Conservation (phyloP, 2,113 vertebrate genomes). For the Neofelis nebulosa region DNA sequence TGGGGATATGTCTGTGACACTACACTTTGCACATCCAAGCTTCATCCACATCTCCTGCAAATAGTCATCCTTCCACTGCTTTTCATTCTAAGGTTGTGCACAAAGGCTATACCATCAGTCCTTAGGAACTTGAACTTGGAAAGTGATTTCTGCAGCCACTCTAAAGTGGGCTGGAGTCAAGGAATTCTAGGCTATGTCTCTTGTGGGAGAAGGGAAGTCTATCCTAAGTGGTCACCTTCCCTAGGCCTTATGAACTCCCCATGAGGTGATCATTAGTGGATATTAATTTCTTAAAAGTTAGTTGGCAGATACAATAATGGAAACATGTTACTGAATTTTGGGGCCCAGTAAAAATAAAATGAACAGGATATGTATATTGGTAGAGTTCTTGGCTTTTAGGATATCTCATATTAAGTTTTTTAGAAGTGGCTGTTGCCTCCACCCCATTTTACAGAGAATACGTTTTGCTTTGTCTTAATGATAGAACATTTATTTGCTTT, state of each 20-base stretch:
- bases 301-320: not conserved
- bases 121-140: not conserved
- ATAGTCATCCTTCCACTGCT: not conserved
- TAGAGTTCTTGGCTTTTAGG: not conserved
- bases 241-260: not conserved
- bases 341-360: not conserved
- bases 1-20: not conserved
- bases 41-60: not conserved
- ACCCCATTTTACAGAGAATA: not conserved
- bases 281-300: not conserved
- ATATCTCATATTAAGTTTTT: not conserved
- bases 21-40: not conserved
- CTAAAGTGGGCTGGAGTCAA: not conserved
- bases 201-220: not conserved
- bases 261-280: not conserved
- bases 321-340: not conserved
- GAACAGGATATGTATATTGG: not conserved
- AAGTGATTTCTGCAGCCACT: not conserved
- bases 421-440: not conserved
- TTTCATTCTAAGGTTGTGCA: not conserved
- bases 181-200: not conserved
- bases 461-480: not conserved
- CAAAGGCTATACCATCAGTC: not conserved
- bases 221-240: not conserved
- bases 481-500: not conserved